Conservation (phyloP, 2,797 vertebrate genomes). For the Galago senegalensis region DNA sequence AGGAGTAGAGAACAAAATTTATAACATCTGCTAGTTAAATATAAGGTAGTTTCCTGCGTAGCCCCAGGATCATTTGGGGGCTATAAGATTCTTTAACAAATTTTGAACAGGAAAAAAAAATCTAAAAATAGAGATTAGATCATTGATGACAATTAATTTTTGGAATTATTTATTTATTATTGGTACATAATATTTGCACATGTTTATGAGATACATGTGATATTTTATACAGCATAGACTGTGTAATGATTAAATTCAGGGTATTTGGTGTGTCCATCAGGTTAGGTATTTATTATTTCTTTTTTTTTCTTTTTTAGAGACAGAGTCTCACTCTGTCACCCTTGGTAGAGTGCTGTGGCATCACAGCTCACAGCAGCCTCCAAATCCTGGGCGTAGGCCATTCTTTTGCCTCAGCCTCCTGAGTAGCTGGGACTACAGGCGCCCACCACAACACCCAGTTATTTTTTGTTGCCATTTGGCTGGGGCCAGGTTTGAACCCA, state of each 20-base stretch:
- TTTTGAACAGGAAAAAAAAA: constrained; percentile 26
- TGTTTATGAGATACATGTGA: background rate
- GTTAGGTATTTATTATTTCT: background rate
- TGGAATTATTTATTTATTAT: background rate
- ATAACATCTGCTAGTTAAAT: background rate
- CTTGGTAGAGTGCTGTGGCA: no score
- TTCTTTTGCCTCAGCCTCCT: no score
- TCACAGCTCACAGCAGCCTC: no score
- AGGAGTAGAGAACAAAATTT: background rate
- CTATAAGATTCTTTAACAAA: constrained; percentile 19
- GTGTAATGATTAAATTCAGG: background rate
- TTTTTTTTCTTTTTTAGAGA: no score
- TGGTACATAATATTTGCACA: background rate
- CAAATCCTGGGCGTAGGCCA: no score
- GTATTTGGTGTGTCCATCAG: background rate
- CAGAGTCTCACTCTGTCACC: no score
- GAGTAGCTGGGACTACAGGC: no score
- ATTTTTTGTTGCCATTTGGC: no score
- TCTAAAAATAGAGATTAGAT: constrained; percentile 8
- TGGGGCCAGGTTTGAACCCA: no score
- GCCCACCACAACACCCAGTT: no score
- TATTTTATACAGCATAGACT: background rate
- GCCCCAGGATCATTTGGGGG: background rate
- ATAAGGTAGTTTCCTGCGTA: constrained; percentile 14
- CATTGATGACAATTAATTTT: background rate